Conservation (phyloP, 2,797 vertebrate species). For the Myotis findleyi region DNA sequence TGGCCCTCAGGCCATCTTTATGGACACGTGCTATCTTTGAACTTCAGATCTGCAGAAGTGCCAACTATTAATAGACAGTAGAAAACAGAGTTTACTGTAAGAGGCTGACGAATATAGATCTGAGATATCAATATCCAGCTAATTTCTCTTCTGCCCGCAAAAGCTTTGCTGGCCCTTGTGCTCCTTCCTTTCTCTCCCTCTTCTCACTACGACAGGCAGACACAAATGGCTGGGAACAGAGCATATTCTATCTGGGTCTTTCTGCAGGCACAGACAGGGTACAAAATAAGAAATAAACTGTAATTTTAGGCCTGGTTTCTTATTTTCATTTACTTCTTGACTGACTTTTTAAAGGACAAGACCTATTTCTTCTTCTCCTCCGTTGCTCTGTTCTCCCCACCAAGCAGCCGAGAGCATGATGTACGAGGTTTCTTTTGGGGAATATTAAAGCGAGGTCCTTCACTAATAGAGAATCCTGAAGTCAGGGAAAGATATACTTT, state of each 20-base stretch:
- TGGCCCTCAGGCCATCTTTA: slow-evolving; percentile 13
- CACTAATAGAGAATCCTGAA: slow-evolving; percentile 57
- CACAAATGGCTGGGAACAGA: background rate
- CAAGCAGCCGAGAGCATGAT: background rate
- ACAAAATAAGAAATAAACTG: background rate
- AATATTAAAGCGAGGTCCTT: slow-evolving; percentile 34
- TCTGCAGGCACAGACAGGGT: background rate
- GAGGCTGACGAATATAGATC: slow-evolving; percentile 77
- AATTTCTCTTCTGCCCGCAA: slow-evolving; percentile 69
- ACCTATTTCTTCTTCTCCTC: background rate
- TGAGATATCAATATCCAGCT: slow-evolving; percentile 68
- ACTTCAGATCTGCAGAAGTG: slow-evolving; percentile 60
- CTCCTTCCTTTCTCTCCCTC: slow-evolving; percentile 16
- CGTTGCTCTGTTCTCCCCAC: background rate
- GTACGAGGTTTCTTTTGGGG: slow-evolving; percentile 34
- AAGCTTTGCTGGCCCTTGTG: slow-evolving; percentile 54
- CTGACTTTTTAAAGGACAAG: background rate
- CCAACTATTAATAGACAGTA: slow-evolving; percentile 79
- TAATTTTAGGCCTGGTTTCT: background rate
- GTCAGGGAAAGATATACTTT: slow-evolving; percentile 26
- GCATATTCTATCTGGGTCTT: background rate
- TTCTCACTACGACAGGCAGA: background rate
- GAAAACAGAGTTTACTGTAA: slow-evolving; percentile 79
- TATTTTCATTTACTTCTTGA: slow-evolving; percentile 35
- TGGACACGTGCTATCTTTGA: slow-evolving; percentile 58